Conservation (phyloP, 2,113 vertebrate species). For the Oreocharis arfaki region DNA sequence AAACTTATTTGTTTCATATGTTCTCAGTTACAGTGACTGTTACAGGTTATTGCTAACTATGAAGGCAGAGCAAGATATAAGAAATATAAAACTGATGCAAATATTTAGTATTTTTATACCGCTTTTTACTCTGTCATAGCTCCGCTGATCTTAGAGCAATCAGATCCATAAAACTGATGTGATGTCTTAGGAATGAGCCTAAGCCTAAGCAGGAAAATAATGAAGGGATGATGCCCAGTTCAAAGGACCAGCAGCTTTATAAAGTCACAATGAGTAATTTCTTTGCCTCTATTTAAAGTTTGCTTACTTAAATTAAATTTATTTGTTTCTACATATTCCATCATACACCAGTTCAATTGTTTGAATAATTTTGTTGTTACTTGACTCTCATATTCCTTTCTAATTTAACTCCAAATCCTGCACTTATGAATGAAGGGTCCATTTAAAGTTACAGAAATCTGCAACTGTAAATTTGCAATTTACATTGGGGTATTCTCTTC, state of each 20-base stretch:
- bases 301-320: background rate
- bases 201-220: background rate
- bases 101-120: background rate
- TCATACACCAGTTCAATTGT: background rate
- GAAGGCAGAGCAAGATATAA: background rate
- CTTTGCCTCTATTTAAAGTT: background rate
- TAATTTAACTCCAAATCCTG: constrained; percentile 1
- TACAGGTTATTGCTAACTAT: background rate
- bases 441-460: constrained; percentile 10
- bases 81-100: background rate
- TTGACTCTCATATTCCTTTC: background rate
- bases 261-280: background rate
- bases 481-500: background rate
- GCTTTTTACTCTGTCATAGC: background rate
- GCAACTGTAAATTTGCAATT: background rate
- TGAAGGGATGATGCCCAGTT: background rate
- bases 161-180: background rate
- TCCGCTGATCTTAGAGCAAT: background rate
- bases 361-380: constrained; percentile 2
- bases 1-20: background rate
- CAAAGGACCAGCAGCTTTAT: background rate
- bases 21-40: background rate
- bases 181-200: background rate
- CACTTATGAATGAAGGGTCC: background rate
- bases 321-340: background rate